phyloP scores from a whole-genome alignment of 2,113 vertebrate species.

The Probosciger aterrimus region DNA sequence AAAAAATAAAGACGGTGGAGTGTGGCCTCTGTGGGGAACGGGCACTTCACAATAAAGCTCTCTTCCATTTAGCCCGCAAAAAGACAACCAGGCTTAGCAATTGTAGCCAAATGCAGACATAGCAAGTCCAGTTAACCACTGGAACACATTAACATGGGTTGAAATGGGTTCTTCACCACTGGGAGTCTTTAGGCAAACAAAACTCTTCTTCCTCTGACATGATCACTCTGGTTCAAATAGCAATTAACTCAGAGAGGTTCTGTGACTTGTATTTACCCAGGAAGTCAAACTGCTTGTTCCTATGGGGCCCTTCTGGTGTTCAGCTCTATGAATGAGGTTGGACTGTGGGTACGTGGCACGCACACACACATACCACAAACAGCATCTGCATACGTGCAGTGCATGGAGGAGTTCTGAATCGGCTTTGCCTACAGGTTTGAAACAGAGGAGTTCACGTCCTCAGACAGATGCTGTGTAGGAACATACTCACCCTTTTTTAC shows the following conservation, averaged over 20 bases:
- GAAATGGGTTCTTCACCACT: not conserved
- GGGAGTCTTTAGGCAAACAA: not conserved
- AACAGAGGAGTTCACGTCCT: not conserved
- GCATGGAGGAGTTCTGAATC: not conserved
- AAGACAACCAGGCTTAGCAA: not conserved
- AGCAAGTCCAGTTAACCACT: not conserved
- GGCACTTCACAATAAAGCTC: not conserved
- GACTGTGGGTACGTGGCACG: accelerated
- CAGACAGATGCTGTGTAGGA: not conserved
- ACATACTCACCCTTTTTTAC: conserved; percentile 93
- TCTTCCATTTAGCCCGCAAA: not conserved
- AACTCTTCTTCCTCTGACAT: not conserved
- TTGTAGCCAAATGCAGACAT: not conserved
- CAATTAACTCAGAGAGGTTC: not conserved
- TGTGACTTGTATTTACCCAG: not conserved
- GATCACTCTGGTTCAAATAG: not conserved
- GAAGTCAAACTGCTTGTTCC: not conserved
- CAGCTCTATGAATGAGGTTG: not conserved
- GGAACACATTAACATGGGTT: not conserved
- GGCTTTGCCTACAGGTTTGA: not conserved
- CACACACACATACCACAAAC: not conserved
- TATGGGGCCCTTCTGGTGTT: not conserved
- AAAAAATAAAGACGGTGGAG: not conserved
- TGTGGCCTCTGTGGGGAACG: not conserved
- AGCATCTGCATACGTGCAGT: not conserved